phyloP scores from a whole-genome alignment of 1,140 invertebrate genomes.

The Hycleus phaleratus region DNA sequence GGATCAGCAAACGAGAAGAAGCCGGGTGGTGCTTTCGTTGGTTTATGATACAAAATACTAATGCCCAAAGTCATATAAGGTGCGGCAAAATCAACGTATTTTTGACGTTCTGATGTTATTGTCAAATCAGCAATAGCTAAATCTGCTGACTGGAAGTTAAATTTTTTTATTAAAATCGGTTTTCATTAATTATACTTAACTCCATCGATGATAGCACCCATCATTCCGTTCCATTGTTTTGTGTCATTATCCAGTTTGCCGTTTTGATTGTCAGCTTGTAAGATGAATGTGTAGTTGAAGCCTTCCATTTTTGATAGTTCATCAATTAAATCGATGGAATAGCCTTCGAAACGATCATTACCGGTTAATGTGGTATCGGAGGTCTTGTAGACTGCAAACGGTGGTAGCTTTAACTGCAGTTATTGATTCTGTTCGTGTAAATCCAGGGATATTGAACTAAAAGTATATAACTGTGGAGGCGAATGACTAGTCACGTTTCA shows the following conservation, averaged over 20 bases:
- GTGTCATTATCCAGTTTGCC: constrained; percentile 55
- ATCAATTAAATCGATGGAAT: constrained; percentile 70
- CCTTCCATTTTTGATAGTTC: constrained; percentile 62
- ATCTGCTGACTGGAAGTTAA: constrained; percentile 47
- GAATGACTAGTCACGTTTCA: too few relatives aligned
- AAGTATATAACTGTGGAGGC: too few relatives aligned
- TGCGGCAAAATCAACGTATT: constrained; percentile 85
- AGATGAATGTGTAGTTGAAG: constrained; percentile 76
- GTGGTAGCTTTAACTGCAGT: constrained; percentile 53
- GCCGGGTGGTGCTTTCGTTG: constrained; percentile 65
- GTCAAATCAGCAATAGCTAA: constrained; percentile 76
- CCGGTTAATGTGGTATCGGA: constrained; percentile 59
- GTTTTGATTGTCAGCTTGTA: constrained; percentile 67
- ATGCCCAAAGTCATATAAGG: constrained; percentile 83
- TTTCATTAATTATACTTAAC: neutral
- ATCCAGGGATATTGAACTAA: neutral
- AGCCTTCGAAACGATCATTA: constrained; percentile 74
- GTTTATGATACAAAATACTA: constrained; percentile 74
- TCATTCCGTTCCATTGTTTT: constrained; percentile 79
- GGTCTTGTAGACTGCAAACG: constrained; percentile 77
- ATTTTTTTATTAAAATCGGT: neutral
- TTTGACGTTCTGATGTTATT: constrained; percentile 76
- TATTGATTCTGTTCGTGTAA: neutral
- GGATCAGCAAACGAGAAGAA: constrained; percentile 84
- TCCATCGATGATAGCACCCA: constrained; percentile 60